A percentile compares a stretch with the other conserved stretches of the same genome.
Conservation (phyloP, 1,140 invertebrate species). For the Drosophila pallidifrons region DNA sequence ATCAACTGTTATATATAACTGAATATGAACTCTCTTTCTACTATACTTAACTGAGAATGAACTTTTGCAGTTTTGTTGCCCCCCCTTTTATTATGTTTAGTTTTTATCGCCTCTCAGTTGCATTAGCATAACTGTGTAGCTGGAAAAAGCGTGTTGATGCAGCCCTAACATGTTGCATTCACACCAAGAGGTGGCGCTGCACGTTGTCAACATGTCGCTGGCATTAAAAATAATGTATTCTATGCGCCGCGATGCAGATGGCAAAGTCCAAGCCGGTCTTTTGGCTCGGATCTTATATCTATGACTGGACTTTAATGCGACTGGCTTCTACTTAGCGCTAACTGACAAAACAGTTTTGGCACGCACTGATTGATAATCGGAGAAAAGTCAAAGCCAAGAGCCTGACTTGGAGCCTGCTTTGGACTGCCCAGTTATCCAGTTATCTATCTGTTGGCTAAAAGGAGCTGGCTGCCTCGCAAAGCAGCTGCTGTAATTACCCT, state of each 20-base stretch:
- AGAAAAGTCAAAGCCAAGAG: slow-evolving; percentile 24
- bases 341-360: slow-evolving; percentile 79
- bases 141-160: slow-evolving; percentile 32
- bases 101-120: not conserved
- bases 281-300: slow-evolving; percentile 37
- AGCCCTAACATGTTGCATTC: slow-evolving; percentile 61
- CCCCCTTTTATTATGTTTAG: too few relatives aligned
- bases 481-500: slow-evolving; percentile 56
- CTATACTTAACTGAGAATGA: not conserved
- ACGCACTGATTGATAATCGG: slow-evolving; percentile 80
- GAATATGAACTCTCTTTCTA: too few relatives aligned
- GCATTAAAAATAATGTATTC: slow-evolving; percentile 64
- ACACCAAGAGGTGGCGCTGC: slow-evolving; percentile 56
- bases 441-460: slow-evolving; percentile 21
- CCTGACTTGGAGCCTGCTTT: not conserved
- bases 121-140: slow-evolving; percentile 24
- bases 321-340: slow-evolving; percentile 69
- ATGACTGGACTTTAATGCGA: slow-evolving; percentile 61
- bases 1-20: not conserved
- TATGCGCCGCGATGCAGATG: slow-evolving; percentile 60
- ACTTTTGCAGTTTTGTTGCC: not conserved
- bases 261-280: slow-evolving; percentile 43
- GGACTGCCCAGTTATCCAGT: not conserved
- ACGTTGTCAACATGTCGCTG: slow-evolving; percentile 59
- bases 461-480: slow-evolving; percentile 14